Evolutionary conservation across 2,888 invertebrate species (phyloP).

Genomic region (Griposia aprilina): DNA sequence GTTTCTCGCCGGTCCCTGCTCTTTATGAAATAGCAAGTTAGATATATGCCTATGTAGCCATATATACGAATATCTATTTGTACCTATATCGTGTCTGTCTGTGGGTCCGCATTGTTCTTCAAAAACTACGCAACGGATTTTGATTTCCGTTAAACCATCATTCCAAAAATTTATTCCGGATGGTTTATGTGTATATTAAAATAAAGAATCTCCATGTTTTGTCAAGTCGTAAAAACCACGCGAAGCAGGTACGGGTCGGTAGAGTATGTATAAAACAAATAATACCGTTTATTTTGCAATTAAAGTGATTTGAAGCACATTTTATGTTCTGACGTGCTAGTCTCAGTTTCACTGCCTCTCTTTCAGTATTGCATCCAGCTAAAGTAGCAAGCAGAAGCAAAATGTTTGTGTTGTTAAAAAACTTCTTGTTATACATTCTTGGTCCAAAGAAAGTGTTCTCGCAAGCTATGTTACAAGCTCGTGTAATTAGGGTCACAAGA

Average conservation of each 20-base stretch:
- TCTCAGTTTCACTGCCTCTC: too few species aligned
- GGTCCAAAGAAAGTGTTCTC: neutral
- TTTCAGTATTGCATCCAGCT: neutral
- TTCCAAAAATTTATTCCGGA: neutral
- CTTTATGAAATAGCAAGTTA: neutral
- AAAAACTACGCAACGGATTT: neutral
- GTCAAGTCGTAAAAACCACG: neutral
- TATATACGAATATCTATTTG: too few species aligned
- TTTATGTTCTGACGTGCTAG: neutral
- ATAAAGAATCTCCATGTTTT: neutral
- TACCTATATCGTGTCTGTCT: neutral
- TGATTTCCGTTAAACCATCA: neutral
- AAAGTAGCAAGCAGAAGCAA: neutral
- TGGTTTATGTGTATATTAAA: neutral
- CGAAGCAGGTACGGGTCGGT: neutral
- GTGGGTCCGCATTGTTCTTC: neutral
- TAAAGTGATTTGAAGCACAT: neutral
- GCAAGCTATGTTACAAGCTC: neutral
- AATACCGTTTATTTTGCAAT: neutral
- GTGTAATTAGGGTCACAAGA: slow-evolving; percentile 5
- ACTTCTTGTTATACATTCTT: neutral
- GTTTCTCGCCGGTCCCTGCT: neutral
- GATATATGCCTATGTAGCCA: neutral
- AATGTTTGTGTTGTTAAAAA: neutral
- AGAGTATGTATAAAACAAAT: neutral